phyloP scores from a whole-genome alignment of 2,797 vertebrate genomes.

The Cyprinodon diabolis region DNA sequence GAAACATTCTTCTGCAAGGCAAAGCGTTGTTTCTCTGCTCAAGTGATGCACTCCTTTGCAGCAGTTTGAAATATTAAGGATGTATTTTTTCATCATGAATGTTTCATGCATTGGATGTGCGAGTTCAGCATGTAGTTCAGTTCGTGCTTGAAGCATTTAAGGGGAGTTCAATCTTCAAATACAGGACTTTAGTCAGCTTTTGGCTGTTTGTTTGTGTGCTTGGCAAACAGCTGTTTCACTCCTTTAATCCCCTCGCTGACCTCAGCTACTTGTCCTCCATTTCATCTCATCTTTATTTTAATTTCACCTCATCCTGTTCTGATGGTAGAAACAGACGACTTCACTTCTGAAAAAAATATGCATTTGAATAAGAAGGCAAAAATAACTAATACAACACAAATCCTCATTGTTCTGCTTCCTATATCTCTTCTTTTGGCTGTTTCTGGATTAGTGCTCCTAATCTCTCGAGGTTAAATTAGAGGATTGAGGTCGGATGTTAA shows the following conservation, averaged over 20 bases:
- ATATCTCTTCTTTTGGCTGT: background rate
- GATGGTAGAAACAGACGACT: slow-evolving; percentile 22
- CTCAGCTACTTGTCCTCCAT: slow-evolving; percentile 44
- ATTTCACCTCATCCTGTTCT: slow-evolving; percentile 50
- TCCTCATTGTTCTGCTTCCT: background rate
- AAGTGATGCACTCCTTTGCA: slow-evolving; percentile 6
- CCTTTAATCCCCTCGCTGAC: slow-evolving; percentile 59
- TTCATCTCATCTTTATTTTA: slow-evolving; percentile 50
- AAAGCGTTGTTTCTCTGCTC: background rate
- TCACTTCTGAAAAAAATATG: slow-evolving; percentile 6
- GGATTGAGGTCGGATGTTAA: slow-evolving; percentile 69
- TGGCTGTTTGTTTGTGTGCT: slow-evolving; percentile 12
- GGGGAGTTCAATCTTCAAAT: slow-evolving; percentile 45
- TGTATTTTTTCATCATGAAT: slow-evolving; percentile 29
- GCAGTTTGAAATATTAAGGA: slow-evolving; percentile 5
- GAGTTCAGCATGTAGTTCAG: slow-evolving; percentile 20
- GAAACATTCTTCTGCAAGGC: background rate
- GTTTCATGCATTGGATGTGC: slow-evolving; percentile 18
- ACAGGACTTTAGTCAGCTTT: slow-evolving; percentile 33
- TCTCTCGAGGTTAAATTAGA: slow-evolving; percentile 65
- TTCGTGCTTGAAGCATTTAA: slow-evolving; percentile 36
- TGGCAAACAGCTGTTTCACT: slow-evolving; percentile 55
- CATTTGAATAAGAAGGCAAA: slow-evolving; percentile 23
- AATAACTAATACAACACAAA: slow-evolving; percentile 21
- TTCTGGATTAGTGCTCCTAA: slow-evolving; percentile 65